Evolutionary conservation across 2,888 invertebrate genomes (phyloP), one percentile per base, ranked within the genome.

Genomic region (Liodrosophila aerea): DNA sequence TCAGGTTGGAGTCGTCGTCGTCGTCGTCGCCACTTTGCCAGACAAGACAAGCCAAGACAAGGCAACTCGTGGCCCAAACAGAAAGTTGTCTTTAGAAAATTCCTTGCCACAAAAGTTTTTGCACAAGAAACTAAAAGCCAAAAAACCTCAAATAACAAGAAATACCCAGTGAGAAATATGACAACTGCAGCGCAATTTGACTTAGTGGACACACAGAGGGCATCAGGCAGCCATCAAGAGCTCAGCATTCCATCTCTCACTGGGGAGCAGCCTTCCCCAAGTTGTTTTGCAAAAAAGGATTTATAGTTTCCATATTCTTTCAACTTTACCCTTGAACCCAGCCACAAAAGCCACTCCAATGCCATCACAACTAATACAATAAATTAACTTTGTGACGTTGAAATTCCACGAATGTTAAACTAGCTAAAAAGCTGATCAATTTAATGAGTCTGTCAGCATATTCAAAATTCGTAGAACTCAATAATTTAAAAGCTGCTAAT

Each of bases 71-170:
- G n/a, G 11, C n/a, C 18, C 16, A 37, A 2, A 34, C 12, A 12
- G 15, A 59, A 84, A 77, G 54, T 77, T 69, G 40, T 37, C 41
- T 1, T 49, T 81, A 82, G 75, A 77, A 73, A 15, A 77, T 82
- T 77, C 59, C 71, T 82, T 77, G 61, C 71, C 67, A 59, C 61
- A 71, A 82, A 78, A 85, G 83, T 85, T 77, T 77, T 33, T 1
- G n/a, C 27, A 27, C 34, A 15, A 33, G 39, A 77, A 77, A 82
- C 85, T 85, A 70, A 70, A 77, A 68, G 58, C 63, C 62, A 73
- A 51, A 22, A 34, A 15, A 46, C 33, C 27, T 34, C n/a, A n/a
- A 56, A 47, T 18, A 53, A 53, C 45, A 39, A 52, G 40, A 16
- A 43, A 57, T 33, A 45, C 16, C 44, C 60, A 59, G 58, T 60